Percentiles rank a stretch among this genome's conserved stretches.
Conservation (phyloP, 2,797 vertebrate genomes). For the Oryzias sinensis region DNA sequence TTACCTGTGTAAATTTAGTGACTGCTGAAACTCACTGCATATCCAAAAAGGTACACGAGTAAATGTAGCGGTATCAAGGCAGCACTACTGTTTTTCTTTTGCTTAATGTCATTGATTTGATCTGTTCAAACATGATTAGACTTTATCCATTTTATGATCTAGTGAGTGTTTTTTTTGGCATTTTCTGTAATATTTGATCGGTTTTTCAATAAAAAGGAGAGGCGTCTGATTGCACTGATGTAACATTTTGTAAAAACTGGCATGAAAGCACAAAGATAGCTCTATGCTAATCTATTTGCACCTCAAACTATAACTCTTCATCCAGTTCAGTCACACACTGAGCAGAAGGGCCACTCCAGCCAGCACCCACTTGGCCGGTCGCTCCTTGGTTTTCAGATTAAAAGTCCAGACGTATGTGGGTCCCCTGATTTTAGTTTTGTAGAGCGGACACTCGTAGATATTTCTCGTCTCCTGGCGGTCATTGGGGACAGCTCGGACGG, state of each 20-base stretch:
- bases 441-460: constrained; percentile 80
- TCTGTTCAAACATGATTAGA: constrained; percentile 62
- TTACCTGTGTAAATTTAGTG: constrained; percentile 64
- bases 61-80: constrained; percentile 52
- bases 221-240: constrained; percentile 11
- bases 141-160: constrained; percentile 66
- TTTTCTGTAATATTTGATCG: constrained; percentile 66
- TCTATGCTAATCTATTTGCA: neutral
- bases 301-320: neutral
- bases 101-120: constrained; percentile 52
- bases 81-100: constrained; percentile 35
- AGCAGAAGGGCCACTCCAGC: constrained; percentile 80
- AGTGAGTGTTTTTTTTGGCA: constrained; percentile 30
- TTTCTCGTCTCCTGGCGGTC: constrained; percentile 79
- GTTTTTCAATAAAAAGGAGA: constrained; percentile 76
- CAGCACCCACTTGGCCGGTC: constrained; percentile 77
- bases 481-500: constrained; percentile 74
- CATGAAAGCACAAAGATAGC: constrained; percentile 1
- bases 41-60: constrained; percentile 65
- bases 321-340: constrained; percentile 64
- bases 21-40: constrained; percentile 56
- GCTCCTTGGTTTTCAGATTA: constrained; percentile 80
- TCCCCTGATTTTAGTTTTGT: constrained; percentile 78
- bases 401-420: constrained; percentile 74
- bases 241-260: too few species aligned